Base-by-base conservation (phyloP, 2,888 invertebrate genomes). In the Eupelmus urozonus region DNA sequence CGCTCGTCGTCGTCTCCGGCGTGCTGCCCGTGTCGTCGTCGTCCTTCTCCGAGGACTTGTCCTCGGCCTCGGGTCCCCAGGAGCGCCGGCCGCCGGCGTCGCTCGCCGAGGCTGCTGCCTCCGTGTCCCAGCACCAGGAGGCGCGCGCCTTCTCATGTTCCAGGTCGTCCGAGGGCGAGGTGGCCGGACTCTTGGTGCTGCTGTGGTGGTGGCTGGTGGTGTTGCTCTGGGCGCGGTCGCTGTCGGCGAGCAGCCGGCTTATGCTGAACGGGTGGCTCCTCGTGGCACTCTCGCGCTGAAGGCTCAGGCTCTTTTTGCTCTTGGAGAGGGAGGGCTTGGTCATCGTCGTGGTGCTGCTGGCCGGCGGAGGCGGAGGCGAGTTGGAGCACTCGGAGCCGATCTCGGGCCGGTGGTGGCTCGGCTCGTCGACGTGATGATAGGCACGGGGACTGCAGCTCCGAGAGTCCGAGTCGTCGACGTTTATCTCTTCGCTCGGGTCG, bases 241-340 rank as follows among this genome's bases (percentile, higher is more conserved):
- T 87, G 29, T 88, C 88, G 1, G 88, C 89, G 57, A 89, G 75
- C 2, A 89, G 80, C 40, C 89, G 87, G 72, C 89, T 89, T 82
- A 89, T 89, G 79, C 89, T 89, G 82, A 90, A 90, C 18, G 89
- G 89, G 78, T 90, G 89, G 0, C 88, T 85, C 0, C 88, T 83
- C 40, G 86, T 84, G 63, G 27, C 27, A 34, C 65, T 53, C 42
- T 29, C 18, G 59, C 59, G 16, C 13, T 18, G 34, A 18, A 34
- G 5, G 27, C 57, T 13, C 4, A 23, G 1, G 27, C 25, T 4
- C 13, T 2, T 13, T 9, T 4, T 18, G 53, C 20, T 20, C 53
- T 20, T 53, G 9, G 53, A 20, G 9, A 9, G 20, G 18, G n/a
- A n/a, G 16, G 59, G 45, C 23, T n/a, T n/a, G n/a, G n/a, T n/a